Evolutionary conservation across 92 coral and sea anemone species (phyloP).

Genomic region (Phenganax marumi): DNA sequence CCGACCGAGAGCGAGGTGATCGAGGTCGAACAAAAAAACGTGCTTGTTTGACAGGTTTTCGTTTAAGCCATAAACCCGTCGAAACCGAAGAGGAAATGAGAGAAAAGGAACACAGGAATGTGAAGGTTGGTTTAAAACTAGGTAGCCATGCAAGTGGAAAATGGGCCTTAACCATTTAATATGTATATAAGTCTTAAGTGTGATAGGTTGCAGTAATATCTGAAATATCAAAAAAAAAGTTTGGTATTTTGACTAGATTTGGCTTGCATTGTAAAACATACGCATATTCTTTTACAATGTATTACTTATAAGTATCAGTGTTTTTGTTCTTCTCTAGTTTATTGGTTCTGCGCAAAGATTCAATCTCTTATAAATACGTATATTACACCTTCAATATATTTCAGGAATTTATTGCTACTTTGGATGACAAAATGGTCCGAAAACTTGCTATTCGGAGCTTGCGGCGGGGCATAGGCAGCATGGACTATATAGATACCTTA

Average conservation of each 20-base stretch:
- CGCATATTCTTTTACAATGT: too few relatives aligned
- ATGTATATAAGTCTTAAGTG: too few relatives aligned
- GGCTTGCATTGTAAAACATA: too few relatives aligned
- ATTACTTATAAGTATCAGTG: too few relatives aligned
- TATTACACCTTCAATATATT: background rate
- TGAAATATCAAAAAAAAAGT: too few relatives aligned
- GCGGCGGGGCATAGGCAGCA: constrained; percentile 49
- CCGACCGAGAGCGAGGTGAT: background rate
- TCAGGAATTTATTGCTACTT: constrained; percentile 44
- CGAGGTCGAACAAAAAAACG: background rate
- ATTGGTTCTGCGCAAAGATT: too few relatives aligned
- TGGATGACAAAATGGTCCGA: constrained; percentile 26
- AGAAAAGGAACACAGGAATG: background rate
- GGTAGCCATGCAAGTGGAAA: too few relatives aligned
- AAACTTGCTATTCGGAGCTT: constrained; percentile 39
- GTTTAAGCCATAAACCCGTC: background rate
- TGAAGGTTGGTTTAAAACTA: background rate
- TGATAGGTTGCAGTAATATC: too few relatives aligned
- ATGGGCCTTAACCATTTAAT: too few relatives aligned
- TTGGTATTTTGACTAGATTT: too few relatives aligned
- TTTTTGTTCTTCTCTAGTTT: too few relatives aligned
- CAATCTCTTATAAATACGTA: background rate
- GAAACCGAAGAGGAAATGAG: background rate
- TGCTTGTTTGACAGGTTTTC: background rate
- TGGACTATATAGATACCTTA: constrained; percentile 43